Conservation (phyloP, 2,888 invertebrate genomes). For the Athalia rosae region DNA sequence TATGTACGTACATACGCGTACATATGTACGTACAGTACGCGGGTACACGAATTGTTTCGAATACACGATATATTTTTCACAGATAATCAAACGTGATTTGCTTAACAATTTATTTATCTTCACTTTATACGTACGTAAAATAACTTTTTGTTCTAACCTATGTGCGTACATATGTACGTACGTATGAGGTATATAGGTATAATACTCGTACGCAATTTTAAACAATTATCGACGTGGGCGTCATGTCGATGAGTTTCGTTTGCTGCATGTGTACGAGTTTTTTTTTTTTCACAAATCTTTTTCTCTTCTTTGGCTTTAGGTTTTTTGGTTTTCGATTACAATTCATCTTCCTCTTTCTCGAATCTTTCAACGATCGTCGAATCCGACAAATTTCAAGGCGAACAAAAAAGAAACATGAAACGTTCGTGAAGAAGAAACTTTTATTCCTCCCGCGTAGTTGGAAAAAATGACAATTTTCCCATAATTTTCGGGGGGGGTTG, state of each 20-base stretch:
- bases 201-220: background rate
- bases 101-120: conserved; percentile 20
- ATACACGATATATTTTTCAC: conserved; percentile 36
- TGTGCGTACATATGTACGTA: too few relatives aligned
- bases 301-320: too few relatives aligned
- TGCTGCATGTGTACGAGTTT: background rate
- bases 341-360: too few relatives aligned
- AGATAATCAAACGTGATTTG: conserved; percentile 34
- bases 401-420: too few relatives aligned
- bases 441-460: background rate
- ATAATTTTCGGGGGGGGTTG: background rate
- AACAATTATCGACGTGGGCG: conserved; percentile 28
- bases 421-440: too few relatives aligned
- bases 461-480: background rate
- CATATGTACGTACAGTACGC: background rate
- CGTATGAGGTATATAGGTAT: background rate
- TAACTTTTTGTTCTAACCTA: background rate
- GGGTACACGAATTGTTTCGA: conserved; percentile 26
- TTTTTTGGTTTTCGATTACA: too few relatives aligned
- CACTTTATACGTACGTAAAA: background rate
- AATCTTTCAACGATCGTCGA: too few relatives aligned
- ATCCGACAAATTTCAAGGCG: too few relatives aligned
- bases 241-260: conserved; percentile 13
- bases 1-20: background rate
- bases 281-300: background rate